phyloP scores from a whole-genome alignment of 2,113 vertebrate species.

The Phoxinus phoxinus region DNA sequence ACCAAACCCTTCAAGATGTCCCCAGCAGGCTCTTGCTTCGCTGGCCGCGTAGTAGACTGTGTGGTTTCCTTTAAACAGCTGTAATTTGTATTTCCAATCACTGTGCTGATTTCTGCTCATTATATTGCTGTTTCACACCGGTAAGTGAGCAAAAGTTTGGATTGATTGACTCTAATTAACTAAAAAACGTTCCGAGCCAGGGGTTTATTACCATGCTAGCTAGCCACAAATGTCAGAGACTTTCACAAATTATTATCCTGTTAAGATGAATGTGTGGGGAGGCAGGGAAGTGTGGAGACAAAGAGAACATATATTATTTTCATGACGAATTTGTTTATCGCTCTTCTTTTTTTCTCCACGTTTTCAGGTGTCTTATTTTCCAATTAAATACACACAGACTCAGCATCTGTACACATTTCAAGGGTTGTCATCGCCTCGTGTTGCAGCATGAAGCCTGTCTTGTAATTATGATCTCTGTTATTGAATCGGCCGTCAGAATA shows the following conservation, averaged over 20 bases:
- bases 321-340: slow-evolving; percentile 75
- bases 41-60: slow-evolving; percentile 79
- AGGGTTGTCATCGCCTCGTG: slow-evolving; percentile 38
- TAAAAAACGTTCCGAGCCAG: slow-evolving; percentile 99
- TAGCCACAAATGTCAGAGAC: slow-evolving; percentile 95
- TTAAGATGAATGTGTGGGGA: slow-evolving; percentile 88
- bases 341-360: slow-evolving; percentile 54
- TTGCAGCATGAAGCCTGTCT: slow-evolving; percentile 29
- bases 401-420: slow-evolving; percentile 50
- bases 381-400: slow-evolving; percentile 59
- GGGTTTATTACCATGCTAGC: slow-evolving; percentile 99
- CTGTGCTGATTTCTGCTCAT: slow-evolving; percentile 99
- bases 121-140: slow-evolving; percentile 99
- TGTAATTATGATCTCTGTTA: slow-evolving; percentile 35
- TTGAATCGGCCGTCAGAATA: not conserved
- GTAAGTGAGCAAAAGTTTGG: slow-evolving; percentile 99
- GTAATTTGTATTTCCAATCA: slow-evolving; percentile 99
- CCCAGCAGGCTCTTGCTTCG: slow-evolving; percentile 79
- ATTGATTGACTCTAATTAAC: slow-evolving; percentile 99
- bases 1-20: slow-evolving; percentile 75
- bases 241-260: slow-evolving; percentile 94
- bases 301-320: slow-evolving; percentile 77
- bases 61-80: slow-evolving; percentile 86
- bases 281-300: slow-evolving; percentile 80
- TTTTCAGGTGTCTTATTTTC: slow-evolving; percentile 68